Conservation (phyloP, 2,113 vertebrate genomes). For the Oreochromis spilurus region DNA sequence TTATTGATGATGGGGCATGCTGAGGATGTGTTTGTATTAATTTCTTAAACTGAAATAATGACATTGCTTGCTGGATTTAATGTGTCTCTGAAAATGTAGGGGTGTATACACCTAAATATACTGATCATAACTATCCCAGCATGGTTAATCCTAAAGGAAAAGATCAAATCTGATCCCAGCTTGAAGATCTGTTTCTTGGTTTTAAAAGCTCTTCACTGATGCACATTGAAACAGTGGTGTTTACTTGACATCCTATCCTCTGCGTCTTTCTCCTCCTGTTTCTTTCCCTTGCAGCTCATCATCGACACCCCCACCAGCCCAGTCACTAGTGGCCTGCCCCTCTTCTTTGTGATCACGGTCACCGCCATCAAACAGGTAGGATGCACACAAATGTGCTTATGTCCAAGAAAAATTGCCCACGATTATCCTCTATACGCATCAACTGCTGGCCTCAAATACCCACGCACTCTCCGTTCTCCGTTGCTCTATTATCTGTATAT, state of each 20-base stretch:
- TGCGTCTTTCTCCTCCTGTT: background rate
- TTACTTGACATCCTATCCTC: conserved; percentile 4
- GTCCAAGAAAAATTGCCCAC: conserved; percentile 12
- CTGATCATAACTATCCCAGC: background rate
- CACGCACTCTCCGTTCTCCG: background rate
- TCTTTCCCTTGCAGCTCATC: conserved; percentile 79
- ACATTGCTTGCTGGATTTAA: background rate
- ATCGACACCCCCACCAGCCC: conserved; percentile 98
- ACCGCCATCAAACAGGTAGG: conserved; percentile 97
- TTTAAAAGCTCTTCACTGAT: background rate
- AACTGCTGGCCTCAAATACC: background rate
- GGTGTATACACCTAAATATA: background rate
- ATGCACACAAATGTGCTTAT: conserved; percentile 21
- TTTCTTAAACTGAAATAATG: background rate
- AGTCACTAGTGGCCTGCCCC: conserved; percentile 93
- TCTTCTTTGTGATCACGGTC: conserved; percentile 97
- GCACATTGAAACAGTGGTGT: conserved; percentile 9
- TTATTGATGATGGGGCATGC: background rate
- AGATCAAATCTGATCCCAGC: background rate
- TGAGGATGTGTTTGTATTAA: background rate
- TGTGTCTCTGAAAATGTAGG: background rate
- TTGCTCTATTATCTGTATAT: conserved; percentile 43
- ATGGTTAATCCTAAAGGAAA: background rate
- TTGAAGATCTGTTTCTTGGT: background rate
- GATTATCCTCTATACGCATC: background rate